A percentile compares a stretch with the other conserved stretches of the same genome.
phyloP scores from a whole-genome alignment of 2,888 invertebrate species.

The Drosophila monieri region DNA sequence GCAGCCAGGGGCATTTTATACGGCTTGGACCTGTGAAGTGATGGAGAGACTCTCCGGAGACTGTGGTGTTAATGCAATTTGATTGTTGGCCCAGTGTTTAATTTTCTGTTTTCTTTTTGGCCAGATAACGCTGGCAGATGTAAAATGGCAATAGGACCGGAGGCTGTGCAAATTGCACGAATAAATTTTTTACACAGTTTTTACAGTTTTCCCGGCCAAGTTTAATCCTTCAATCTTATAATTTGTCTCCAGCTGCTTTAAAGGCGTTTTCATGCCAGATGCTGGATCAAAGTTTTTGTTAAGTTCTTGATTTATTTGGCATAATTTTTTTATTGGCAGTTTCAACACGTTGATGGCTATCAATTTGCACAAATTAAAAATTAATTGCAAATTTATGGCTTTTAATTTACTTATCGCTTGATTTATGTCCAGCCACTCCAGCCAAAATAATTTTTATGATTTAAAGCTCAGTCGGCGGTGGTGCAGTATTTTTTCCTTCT shows the following conservation, averaged over 20 bases:
- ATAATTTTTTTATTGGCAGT: conserved; percentile 58
- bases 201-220: neutral
- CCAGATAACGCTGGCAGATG: conserved; percentile 38
- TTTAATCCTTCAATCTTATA: conserved; percentile 7
- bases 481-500: conserved; percentile 1
- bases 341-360: conserved; percentile 66
- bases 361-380: conserved; percentile 80
- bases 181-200: conserved; percentile 1
- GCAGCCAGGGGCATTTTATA: conserved; percentile 64
- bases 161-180: conserved; percentile 8
- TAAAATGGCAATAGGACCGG: conserved; percentile 25
- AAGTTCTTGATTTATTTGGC: conserved; percentile 61
- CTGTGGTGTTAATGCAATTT: conserved; percentile 53
- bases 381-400: conserved; percentile 82
- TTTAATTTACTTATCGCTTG: conserved; percentile 80
- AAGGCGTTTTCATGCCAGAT: conserved; percentile 23
- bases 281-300: conserved; percentile 30
- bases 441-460: conserved; percentile 36
- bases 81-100: conserved; percentile 41
- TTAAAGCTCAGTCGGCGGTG: conserved; percentile 30
- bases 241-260: conserved; percentile 25
- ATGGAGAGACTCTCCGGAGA: neutral
- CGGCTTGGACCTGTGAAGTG: conserved; percentile 40
- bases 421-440: conserved; percentile 64
- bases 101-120: conserved; percentile 29